phyloP scores from a whole-genome alignment of 2,888 invertebrate species.

The Pristionchus arcanus region DNA sequence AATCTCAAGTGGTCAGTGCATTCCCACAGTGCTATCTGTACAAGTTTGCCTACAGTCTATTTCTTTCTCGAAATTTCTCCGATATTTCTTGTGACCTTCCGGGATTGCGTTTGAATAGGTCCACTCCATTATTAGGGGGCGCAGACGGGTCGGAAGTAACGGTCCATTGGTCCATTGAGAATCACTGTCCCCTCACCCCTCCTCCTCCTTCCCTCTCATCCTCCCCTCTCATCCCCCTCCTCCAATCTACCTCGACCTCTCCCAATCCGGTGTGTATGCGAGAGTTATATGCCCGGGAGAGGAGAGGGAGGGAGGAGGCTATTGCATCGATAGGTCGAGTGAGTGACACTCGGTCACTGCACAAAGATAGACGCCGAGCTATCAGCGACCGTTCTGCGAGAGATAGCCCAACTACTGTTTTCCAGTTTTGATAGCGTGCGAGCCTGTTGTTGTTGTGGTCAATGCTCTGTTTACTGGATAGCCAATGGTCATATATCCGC shows the following conservation, averaged over 20 bases:
- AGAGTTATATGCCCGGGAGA: slow-evolving; percentile 22
- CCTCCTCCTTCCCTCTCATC: neutral
- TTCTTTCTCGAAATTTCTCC: neutral
- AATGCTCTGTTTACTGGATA: neutral
- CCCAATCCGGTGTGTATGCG: slow-evolving; percentile 42
- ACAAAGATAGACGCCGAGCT: neutral
- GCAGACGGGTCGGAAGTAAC: slow-evolving; percentile 9
- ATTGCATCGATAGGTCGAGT: slow-evolving; percentile 42
- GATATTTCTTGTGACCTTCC: neutral
- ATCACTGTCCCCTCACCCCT: slow-evolving; percentile 10
- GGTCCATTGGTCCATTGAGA: slow-evolving; percentile 16
- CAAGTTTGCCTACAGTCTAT: neutral
- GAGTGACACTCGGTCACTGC: slow-evolving; percentile 19
- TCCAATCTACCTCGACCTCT: slow-evolving; percentile 17
- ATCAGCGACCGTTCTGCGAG: neutral
- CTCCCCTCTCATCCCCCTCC: neutral
- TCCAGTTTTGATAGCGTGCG: neutral
- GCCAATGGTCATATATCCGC: neutral
- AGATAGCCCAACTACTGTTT: neutral
- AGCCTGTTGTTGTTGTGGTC: neutral
- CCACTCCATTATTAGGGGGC: slow-evolving; percentile 14
- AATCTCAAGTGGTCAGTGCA: slow-evolving; percentile 21
- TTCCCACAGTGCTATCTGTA: slow-evolving; percentile 19
- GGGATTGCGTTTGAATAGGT: neutral
- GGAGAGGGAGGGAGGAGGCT: neutral